A percentile compares a stretch with the other conserved stretches of the same genome.
These are phyloP conservation scores for Stegophylla sp. DNA, from an alignment of 2,888 invertebrate species.

Conservation along the genomic window DNA sequence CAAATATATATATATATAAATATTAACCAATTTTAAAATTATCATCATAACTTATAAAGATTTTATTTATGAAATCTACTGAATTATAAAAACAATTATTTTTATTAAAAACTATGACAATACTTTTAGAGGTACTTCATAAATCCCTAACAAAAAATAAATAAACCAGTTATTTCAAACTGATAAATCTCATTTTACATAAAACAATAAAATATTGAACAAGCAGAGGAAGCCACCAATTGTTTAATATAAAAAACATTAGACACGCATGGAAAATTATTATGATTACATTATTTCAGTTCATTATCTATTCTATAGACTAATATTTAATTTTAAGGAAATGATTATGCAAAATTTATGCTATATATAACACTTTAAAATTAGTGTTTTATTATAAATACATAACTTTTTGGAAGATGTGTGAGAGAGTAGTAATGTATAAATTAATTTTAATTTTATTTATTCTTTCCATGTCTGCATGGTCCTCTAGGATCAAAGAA, in stretches of 20 bases:
- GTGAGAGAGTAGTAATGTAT: constrained; percentile 1
- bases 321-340: constrained; percentile 2
- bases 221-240: constrained; percentile 15
- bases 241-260: constrained; percentile 6
- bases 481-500: constrained; percentile 60
- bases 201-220: neutral
- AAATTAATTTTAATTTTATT: constrained; percentile 33
- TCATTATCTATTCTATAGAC: constrained; percentile 4
- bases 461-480: neutral
- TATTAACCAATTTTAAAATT: too few relatives aligned
- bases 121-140: neutral
- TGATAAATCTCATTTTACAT: neutral
- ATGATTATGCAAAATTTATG: constrained; percentile 22
- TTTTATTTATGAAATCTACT: too few relatives aligned
- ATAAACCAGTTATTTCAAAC: neutral
- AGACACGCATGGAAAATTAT: neutral
- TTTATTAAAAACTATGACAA: too few relatives aligned
- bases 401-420: neutral
- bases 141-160: neutral
- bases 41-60: too few relatives aligned
- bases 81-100: too few relatives aligned
- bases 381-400: neutral
- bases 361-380: constrained; percentile 14
- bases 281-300: neutral
- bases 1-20: too few relatives aligned